A percentile compares a stretch with the other conserved stretches of the same genome.
Conservation (phyloP, 2,888 invertebrate genomes). For the Gasteruption jaculator region DNA sequence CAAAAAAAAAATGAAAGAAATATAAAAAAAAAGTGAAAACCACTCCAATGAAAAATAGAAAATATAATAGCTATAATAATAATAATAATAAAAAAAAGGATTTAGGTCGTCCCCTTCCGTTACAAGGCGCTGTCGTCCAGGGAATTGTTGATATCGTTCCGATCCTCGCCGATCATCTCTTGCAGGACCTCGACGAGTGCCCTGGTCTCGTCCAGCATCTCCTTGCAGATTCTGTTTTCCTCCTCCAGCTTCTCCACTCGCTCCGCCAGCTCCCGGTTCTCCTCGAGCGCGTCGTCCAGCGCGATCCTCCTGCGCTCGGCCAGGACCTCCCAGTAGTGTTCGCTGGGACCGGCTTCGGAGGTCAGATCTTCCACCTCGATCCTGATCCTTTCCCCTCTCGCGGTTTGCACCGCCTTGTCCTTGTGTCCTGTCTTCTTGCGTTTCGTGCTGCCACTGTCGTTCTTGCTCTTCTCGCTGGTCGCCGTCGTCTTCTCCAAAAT, state of each 20-base stretch:
- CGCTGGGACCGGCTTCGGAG: conserved; percentile 64
- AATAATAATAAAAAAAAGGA: too few species aligned
- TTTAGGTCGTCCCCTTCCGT: too few species aligned
- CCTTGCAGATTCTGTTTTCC: conserved; percentile 64
- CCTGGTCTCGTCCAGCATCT: conserved; percentile 72
- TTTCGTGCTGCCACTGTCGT: conserved; percentile 25
- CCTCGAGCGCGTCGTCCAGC: conserved; percentile 67
- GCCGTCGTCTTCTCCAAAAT: conserved; percentile 37
- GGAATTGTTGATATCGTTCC: conserved; percentile 44
- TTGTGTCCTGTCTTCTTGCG: conserved; percentile 43
- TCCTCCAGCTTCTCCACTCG: conserved; percentile 58
- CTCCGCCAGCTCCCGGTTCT: conserved; percentile 60
- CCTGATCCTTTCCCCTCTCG: conserved; percentile 52
- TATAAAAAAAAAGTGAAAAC: too few species aligned
- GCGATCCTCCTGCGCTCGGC: conserved; percentile 71
- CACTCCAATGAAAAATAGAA: too few species aligned
- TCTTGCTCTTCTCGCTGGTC: conserved; percentile 14
- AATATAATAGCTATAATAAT: too few species aligned
- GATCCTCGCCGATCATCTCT: conserved; percentile 64
- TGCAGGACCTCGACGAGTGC: conserved; percentile 70
- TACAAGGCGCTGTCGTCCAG: conserved; percentile 41
- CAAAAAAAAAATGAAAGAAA: too few species aligned
- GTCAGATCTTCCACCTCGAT: conserved; percentile 69
- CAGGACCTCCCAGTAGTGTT: conserved; percentile 71
- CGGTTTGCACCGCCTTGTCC: conserved; percentile 61